Percentiles rank a stretch among this genome's conserved stretches.
These are phyloP conservation scores for Perizoma affinitatum DNA, from an alignment of 2,888 invertebrate genomes.

Conservation along the genomic window DNA sequence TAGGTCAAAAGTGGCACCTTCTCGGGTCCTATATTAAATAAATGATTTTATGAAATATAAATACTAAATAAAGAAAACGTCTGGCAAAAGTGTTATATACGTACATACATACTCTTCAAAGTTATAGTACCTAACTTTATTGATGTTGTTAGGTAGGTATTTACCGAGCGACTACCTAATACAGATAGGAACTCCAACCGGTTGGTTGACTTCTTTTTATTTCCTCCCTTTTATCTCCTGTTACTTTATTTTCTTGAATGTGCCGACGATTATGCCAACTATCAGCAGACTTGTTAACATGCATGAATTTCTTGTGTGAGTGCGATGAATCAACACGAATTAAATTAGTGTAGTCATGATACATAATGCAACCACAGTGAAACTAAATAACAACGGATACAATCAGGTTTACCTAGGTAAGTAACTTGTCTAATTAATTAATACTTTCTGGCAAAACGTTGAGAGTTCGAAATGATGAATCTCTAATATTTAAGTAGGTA, in stretches of 20 bases:
- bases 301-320: conserved; percentile 16
- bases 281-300: conserved; percentile 23
- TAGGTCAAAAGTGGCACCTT: conserved; percentile 45
- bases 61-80: conserved; percentile 9
- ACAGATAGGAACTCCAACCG: conserved; percentile 22
- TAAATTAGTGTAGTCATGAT: conserved; percentile 18
- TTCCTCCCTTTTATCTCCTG: conserved; percentile 25
- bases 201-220: conserved; percentile 23
- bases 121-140: conserved; percentile 11
- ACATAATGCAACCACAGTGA: conserved; percentile 17
- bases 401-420: too few species aligned
- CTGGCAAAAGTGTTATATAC: conserved; percentile 10
- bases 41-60: conserved; percentile 16
- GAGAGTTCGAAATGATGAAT: too few species aligned
- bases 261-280: conserved; percentile 27
- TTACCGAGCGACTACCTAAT: conserved; percentile 21
- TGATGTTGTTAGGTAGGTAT: conserved; percentile 6
- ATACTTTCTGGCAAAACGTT: too few species aligned
- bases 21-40: conserved; percentile 21
- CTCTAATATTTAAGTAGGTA: too few species aligned
- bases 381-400: conserved; percentile 13
- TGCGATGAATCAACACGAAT: conserved; percentile 23
- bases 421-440: too few species aligned
- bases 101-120: conserved; percentile 4
- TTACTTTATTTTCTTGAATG: conserved; percentile 29